Conservation (phyloP, 2,888 invertebrate species). For the Caenorhabditis imperialis region DNA sequence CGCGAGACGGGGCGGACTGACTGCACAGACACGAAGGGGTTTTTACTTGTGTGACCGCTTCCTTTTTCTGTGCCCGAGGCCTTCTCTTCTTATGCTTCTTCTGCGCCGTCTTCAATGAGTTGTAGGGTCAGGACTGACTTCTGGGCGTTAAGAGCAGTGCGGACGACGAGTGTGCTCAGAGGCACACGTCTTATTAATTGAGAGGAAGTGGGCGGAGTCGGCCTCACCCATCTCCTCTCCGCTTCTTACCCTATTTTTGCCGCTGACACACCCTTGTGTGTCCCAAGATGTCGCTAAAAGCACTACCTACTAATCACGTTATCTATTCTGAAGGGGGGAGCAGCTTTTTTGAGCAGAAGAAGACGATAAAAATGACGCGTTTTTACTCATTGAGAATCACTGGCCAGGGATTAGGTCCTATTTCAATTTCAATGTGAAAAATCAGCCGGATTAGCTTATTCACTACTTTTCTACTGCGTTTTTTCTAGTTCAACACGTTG, state of each 20-base stretch:
- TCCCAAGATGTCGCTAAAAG: conserved; percentile 48
- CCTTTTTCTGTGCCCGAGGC: conserved; percentile 19
- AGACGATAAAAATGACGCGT: conserved; percentile 1
- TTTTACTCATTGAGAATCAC: background rate
- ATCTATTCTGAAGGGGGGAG: conserved; percentile 38
- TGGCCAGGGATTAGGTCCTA: no score
- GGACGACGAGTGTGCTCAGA: conserved; percentile 46
- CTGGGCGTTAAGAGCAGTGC: conserved; percentile 47
- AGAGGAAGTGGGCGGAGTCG: conserved; percentile 50
- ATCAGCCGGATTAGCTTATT: conserved; percentile 33
- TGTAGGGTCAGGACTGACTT: conserved; percentile 49
- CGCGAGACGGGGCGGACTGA: conserved; percentile 33
- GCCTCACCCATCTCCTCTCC: conserved; percentile 3
- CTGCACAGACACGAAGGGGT: conserved; percentile 37
- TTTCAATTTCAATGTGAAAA: no score
- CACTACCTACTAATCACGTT: conserved; percentile 56
- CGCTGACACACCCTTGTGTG: conserved; percentile 32
- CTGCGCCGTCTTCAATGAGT: conserved; percentile 36
- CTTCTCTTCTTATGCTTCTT: conserved; percentile 23
- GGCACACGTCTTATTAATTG: conserved; percentile 57
- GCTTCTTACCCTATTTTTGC: conserved; percentile 21
- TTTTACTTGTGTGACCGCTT: conserved; percentile 50
- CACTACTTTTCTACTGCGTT: background rate
- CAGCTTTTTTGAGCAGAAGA: conserved; percentile 4
- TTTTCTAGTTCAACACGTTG: conserved; percentile 18